A percentile compares a stretch with the other conserved stretches of the same genome.
Conservation (phyloP, 2,888 invertebrate species). For the Drosophila tanythrix region DNA sequence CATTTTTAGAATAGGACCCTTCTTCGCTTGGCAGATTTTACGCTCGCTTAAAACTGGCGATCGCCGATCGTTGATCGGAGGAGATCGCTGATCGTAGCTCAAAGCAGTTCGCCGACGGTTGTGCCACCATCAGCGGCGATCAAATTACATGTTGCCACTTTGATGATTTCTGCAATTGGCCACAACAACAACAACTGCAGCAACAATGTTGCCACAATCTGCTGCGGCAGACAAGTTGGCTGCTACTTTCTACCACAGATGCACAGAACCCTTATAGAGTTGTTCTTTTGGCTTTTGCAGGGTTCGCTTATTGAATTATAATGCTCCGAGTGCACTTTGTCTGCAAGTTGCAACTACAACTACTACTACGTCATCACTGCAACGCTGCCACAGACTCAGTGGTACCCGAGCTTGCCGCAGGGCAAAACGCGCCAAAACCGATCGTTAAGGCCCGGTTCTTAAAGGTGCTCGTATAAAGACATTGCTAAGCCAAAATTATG, state of each 20-base stretch:
- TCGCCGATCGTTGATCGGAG: conserved; percentile 22
- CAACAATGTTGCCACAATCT: conserved; percentile 18
- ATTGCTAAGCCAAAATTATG: conserved; percentile 46
- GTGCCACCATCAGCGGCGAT: conserved; percentile 62
- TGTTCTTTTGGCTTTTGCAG: conserved; percentile 22
- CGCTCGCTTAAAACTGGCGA: conserved; percentile 73
- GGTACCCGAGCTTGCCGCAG: conserved; percentile 43
- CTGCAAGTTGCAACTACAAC: conserved; percentile 31
- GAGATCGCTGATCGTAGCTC: conserved; percentile 43
- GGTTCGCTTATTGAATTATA: conserved; percentile 73
- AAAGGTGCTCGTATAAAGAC: conserved; percentile 49
- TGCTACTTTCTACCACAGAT: conserved; percentile 54
- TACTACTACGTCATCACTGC: conserved; percentile 61
- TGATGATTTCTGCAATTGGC: conserved; percentile 79
- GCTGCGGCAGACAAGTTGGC: conserved; percentile 69
- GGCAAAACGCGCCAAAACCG: conserved; percentile 19
- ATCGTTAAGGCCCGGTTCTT: conserved; percentile 32
- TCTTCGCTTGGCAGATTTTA: conserved; percentile 59
- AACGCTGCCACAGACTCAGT: conserved; percentile 47
- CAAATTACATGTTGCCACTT: conserved; percentile 75
- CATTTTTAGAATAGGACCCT: conserved; percentile 38
- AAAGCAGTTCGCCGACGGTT: conserved; percentile 67
- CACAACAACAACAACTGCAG: conserved; percentile 43
- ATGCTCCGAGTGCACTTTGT: conserved; percentile 57
- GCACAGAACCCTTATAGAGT: conserved; percentile 46